Conservation (phyloP, 2,113 vertebrate species). For the Scomber scombrus region DNA sequence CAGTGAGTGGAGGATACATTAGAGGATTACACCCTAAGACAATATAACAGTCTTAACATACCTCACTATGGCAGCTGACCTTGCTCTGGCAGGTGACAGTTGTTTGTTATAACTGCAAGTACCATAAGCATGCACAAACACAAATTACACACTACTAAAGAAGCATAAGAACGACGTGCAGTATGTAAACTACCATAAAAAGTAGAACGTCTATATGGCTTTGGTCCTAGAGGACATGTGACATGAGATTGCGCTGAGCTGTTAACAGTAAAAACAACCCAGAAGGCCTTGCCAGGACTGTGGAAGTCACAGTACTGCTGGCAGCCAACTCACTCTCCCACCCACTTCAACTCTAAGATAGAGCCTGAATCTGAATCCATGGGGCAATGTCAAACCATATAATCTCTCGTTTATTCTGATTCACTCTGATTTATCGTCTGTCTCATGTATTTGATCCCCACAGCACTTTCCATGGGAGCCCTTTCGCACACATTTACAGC, state of each 20-base stretch:
- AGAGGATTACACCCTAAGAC: slow-evolving; percentile 77
- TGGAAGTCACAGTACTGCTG: slow-evolving; percentile 31
- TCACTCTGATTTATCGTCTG: slow-evolving; percentile 24
- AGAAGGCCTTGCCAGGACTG: slow-evolving; percentile 43
- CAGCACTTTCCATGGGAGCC: slow-evolving; percentile 54
- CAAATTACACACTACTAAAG: background rate
- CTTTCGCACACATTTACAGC: slow-evolving; percentile 61
- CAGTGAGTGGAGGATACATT: slow-evolving; percentile 62
- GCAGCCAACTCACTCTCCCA: slow-evolving; percentile 35
- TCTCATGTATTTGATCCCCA: slow-evolving; percentile 40
- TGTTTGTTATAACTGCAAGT: slow-evolving; percentile 45
- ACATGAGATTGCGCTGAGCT: slow-evolving; percentile 38
- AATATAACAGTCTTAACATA: slow-evolving; percentile 68
- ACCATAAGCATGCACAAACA: background rate
- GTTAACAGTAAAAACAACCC: slow-evolving; percentile 71
- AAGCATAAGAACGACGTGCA: background rate
- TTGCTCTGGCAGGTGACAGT: slow-evolving; percentile 45
- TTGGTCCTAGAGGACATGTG: slow-evolving; percentile 44
- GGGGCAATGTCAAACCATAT: slow-evolving; percentile 43
- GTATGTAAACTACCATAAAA: slow-evolving; percentile 30
- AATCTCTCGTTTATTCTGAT: slow-evolving; percentile 38
- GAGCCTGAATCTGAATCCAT: slow-evolving; percentile 41
- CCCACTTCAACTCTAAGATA: slow-evolving; percentile 42
- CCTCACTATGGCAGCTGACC: slow-evolving; percentile 67
- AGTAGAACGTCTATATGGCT: slow-evolving; percentile 7